Base-by-base conservation (phyloP, 2,113 vertebrate genomes). In the Nyctereutes procyonoides region DNA sequence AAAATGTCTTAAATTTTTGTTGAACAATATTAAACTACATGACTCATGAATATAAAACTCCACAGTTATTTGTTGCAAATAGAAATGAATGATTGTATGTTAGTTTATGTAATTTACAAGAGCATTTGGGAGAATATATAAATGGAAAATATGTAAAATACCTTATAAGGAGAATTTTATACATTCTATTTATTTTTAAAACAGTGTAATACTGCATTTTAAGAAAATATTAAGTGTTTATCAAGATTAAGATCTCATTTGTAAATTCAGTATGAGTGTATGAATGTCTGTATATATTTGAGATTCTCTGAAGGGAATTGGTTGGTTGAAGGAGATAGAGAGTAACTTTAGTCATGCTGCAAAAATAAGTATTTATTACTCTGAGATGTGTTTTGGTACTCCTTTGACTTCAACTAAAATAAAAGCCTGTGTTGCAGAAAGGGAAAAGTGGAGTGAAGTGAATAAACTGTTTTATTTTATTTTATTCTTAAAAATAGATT, bases 351-450 rank as follows among this genome's bases (percentile, higher is more conserved):
- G 8, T 15, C 81, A 30, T 53, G 22, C 19, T 80, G 51, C 43
- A 88, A 77, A 93, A 90, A 79, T 24, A 76, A 62, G 22, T 28
- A 56, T 32, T 93, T 43, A n/a, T n/a, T 28, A 53, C 13, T 56
- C 5, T 53, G 14, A 96, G 12, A 14, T 55, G 2, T 87, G 12
- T 56, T 94, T 88, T 67, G 65, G 2, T n/a, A 51, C 1, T 90
- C 16, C n/a, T 65, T 94, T 85, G 13, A 88, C 15, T 84, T 94
- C 55, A 90, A 13, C 8, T 67, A 85, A 84, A 90, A 77, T 84
- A 26, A 92, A 60, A 58, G 43, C 81, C 15, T 55, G 0, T 74
- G 48, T 58, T 67, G 2, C 32, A 73, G 24, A 81, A 81, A 71
- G 43, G 10, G 38, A 90, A 71, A 93, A 24, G 0, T 88, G 5